Base-by-base conservation (phyloP, 1,140 invertebrate genomes). In the Muscidifurax raptorellus region DNA sequence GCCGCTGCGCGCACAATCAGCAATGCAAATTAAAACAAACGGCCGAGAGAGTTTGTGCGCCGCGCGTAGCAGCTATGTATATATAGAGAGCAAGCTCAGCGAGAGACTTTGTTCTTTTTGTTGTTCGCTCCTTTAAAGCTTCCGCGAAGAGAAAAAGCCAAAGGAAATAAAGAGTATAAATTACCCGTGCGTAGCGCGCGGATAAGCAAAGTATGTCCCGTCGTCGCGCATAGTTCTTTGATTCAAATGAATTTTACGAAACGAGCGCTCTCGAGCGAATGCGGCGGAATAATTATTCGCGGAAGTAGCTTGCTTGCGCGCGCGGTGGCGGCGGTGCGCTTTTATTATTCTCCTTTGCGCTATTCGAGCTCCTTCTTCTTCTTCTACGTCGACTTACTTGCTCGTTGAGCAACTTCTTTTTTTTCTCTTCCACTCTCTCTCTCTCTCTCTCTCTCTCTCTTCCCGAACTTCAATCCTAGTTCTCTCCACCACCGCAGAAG, bases 241-340 rank as follows among this genome's bases (percentile, higher is more conserved):
- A 80, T 80, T 69, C 32, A 27, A 69, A 67, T 27, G 64, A 28
- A 80, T 69, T 69, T 80, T 12, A 22, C 47, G 27, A 22, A 64
- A 59, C 44, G 47, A 59, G 27, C n/a, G n/a, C 22, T 40, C 52
- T 15, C 77, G 15, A 36, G 12, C 59, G n/a, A 79, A 67, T 67
- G 59, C 59, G 30, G 59, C 59, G 30, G 40, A 66, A 40, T 67
- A 79, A 79, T 79, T 79, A 79, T 79, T 79, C 59, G 15, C 36
- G 66, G 67, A 80, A 80, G 64, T 64, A 4, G 64, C 64, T 36
- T 15, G n/a, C 64, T n/a, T n/a, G n/a, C n/a, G n/a, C n/a, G n/a
- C n/a, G n/a, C n/a, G n/a, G 2, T 4, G 13, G 3, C 47, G 7
- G 52, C 4, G 52, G 52, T 59, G 52, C 36, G 10, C 52, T 59